Evolutionary conservation across 2,797 vertebrate genomes (phyloP).

Genomic region (Anguilla anguilla): DNA sequence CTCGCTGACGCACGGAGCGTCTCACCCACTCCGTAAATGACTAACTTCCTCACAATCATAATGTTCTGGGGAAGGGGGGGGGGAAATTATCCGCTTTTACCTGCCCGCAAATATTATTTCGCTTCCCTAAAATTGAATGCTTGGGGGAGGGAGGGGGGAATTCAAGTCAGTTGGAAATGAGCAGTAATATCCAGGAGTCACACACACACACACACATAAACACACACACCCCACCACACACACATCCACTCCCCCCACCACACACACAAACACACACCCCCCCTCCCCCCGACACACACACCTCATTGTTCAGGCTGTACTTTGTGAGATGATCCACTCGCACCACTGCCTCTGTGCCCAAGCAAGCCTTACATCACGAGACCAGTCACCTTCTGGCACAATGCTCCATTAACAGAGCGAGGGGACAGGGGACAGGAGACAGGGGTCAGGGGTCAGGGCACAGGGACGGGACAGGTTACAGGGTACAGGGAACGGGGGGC

Average conservation of each 20-base stretch:
- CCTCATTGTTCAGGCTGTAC: slow-evolving; percentile 40
- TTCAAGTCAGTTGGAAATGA: slow-evolving; percentile 1
- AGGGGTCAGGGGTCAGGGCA: too few species aligned
- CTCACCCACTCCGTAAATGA: background rate
- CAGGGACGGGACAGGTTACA: too few species aligned
- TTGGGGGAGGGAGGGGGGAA: background rate
- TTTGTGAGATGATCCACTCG: slow-evolving; percentile 33
- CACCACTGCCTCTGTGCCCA: slow-evolving; percentile 53
- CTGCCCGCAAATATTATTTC: too few species aligned
- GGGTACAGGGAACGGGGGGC: too few species aligned
- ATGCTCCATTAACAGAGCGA: slow-evolving; percentile 68
- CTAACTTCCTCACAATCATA: slow-evolving; percentile 14
- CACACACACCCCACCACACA: background rate
- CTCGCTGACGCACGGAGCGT: background rate
- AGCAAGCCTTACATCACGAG: slow-evolving; percentile 46
- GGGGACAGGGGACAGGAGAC: slow-evolving; percentile 36
- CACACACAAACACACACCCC: slow-evolving; percentile 32
- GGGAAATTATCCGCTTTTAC: background rate
- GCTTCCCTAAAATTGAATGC: background rate
- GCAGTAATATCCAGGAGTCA: slow-evolving; percentile 43
- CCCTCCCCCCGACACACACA: slow-evolving; percentile 30
- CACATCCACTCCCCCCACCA: background rate
- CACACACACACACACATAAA: slow-evolving; percentile 32
- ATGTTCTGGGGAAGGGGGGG: background rate
- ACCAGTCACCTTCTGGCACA: slow-evolving; percentile 64